Conservation (phyloP, 2,888 invertebrate genomes). For the Napeogenes sylphis region DNA sequence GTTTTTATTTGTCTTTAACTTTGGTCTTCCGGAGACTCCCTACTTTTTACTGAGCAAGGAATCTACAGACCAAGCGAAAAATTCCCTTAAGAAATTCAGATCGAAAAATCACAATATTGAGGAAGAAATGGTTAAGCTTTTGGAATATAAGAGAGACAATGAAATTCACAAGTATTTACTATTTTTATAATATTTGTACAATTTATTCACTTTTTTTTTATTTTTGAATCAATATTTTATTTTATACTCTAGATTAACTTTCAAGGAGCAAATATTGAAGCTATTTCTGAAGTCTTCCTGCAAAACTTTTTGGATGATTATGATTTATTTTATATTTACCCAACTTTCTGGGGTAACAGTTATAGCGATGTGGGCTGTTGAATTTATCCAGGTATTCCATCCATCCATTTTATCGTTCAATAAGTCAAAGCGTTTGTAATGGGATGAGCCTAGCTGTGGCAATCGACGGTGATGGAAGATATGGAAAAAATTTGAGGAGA, state of each 20-base stretch:
- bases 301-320: slow-evolving; percentile 12
- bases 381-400: slow-evolving; percentile 10
- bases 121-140: slow-evolving; percentile 45
- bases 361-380: slow-evolving; percentile 15
- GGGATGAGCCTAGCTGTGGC: no score
- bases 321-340: slow-evolving; percentile 7
- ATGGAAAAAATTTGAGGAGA: no score
- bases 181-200: background rate
- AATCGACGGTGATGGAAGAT: no score
- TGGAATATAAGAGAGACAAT: slow-evolving; percentile 49
- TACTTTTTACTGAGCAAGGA: slow-evolving; percentile 46
- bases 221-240: background rate
- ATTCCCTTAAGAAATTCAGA: slow-evolving; percentile 43
- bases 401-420: no score
- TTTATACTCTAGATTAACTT: slow-evolving; percentile 1
- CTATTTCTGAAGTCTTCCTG: slow-evolving; percentile 9
- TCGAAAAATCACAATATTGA: slow-evolving; percentile 39
- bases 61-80: slow-evolving; percentile 32
- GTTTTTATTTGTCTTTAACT: slow-evolving; percentile 33
- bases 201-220: background rate
- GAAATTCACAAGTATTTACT: slow-evolving; percentile 47
- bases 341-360: slow-evolving; percentile 14
- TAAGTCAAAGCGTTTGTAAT: no score
- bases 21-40: slow-evolving; percentile 53
- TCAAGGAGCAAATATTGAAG: slow-evolving; percentile 12